Evolutionary conservation across 2,797 vertebrate genomes (phyloP), one percentile per base, ranked within the genome.

Genomic region (Protonibea diacanthus): DNA sequence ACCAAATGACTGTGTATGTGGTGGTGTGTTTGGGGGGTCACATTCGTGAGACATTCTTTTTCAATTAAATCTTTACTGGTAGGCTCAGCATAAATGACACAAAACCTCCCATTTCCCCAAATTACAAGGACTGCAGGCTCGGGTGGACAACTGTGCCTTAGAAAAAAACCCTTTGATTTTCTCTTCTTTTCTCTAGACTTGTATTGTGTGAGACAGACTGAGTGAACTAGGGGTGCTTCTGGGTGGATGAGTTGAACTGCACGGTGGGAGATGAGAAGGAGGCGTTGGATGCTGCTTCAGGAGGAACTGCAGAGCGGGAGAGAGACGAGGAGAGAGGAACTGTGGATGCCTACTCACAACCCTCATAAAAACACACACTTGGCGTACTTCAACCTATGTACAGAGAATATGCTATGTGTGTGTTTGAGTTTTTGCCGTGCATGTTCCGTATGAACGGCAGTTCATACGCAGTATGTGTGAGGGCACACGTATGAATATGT

Each of bases 31-130:
- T 66, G 13, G 14, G 61, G 49, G 64, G 51, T 70, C 71, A 84
- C 78, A 76, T 86, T 87, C 78, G 74, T 38, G 14, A 88, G 73
- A 88, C 89, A 89, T 91, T 90, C 81, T 73, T 91, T 91, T 92
- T 84, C 89, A 91, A 92, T 94, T 92, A 93, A 88, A 80, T 75
- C 71, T 70, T 53, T 80, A 87, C 83, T 76, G 64, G 85, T 83
- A 76, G 81, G 79, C 79, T 89, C 76, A 78, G 80, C 80, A 78
- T 83, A 88, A 86, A 88, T 81, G 71, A 86, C 83, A 87, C 61
- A 86, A 93, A 92, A 84, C 76, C 78, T 77, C 79, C 76, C 44
- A 82, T 92, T 91, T 91, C 85, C 76, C 88, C 58, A 91, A 90
- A 89, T 89, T 88, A 88, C 81, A 84, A 77, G 80, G 73, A 85